These are phyloP conservation scores for Caretta caretta DNA, from an alignment of 2,113 vertebrate species.

Conservation along the genomic window DNA sequence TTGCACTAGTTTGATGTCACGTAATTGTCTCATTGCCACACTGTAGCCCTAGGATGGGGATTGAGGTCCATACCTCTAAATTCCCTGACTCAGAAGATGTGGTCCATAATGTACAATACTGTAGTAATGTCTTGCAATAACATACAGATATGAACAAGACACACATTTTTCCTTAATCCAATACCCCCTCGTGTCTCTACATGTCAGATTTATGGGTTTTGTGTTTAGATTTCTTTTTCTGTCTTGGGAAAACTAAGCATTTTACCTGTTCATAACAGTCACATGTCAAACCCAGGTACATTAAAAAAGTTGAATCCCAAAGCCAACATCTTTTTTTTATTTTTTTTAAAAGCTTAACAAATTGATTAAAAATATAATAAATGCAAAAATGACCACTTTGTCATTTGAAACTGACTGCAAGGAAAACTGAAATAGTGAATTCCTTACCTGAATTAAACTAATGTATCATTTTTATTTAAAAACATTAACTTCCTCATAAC, in stretches of 20 bases:
- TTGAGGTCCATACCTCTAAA: not conserved
- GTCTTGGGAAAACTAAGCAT: not conserved
- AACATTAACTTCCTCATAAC: not conserved
- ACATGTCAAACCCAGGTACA: not conserved
- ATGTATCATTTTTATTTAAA: conserved; percentile 19
- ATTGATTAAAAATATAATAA: not conserved
- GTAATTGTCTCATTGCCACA: not conserved
- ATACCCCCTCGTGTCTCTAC: not conserved
- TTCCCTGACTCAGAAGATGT: not conserved
- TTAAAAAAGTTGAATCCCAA: not conserved
- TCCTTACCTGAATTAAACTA: conserved; percentile 21
- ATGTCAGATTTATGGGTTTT: not conserved
- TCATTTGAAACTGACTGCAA: not conserved
- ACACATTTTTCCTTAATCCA: not conserved
- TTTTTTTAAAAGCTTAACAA: not conserved
- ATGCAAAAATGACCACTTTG: too few relatives aligned
- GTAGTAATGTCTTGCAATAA: not conserved
- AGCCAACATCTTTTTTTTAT: not conserved
- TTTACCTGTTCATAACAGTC: not conserved
- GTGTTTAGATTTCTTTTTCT: not conserved
- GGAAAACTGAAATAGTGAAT: conserved; percentile 27
- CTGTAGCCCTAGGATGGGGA: not conserved
- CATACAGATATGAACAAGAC: not conserved
- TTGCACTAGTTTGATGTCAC: not conserved
- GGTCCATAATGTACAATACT: not conserved